Evolutionary conservation across 2,113 vertebrate species (phyloP).

Genomic region (Megaceryle maxima): DNA sequence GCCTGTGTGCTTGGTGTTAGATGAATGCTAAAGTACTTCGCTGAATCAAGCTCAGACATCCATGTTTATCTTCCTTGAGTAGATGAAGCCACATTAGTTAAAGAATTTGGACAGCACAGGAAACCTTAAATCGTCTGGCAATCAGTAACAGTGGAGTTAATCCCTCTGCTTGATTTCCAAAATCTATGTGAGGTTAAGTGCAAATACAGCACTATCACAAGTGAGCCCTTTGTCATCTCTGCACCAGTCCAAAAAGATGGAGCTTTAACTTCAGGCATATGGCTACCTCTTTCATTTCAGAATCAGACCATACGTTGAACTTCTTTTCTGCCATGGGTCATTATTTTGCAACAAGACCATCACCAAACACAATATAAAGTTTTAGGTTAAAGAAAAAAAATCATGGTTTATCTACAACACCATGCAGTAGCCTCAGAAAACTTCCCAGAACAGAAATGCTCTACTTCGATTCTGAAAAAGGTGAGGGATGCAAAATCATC

Average conservation of each 20-base stretch:
- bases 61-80: not conserved
- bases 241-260: not conserved
- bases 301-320: rapidly evolving
- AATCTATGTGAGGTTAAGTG: not conserved
- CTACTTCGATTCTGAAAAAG: not conserved
- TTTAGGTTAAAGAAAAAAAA: not conserved
- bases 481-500: not conserved
- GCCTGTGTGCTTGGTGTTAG: not conserved
- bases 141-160: not conserved
- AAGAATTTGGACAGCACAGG: conserved; percentile 2
- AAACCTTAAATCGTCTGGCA: not conserved
- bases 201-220: not conserved
- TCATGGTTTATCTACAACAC: not conserved
- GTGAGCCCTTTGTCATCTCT: not conserved
- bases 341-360: not conserved
- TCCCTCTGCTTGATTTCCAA: not conserved
- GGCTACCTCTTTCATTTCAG: not conserved
- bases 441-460: not conserved
- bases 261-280: not conserved
- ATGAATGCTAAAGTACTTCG: not conserved
- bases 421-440: not conserved
- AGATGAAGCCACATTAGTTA: not conserved
- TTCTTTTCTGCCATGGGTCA: not conserved
- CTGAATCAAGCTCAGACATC: not conserved
- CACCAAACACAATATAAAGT: not conserved